Conservation (phyloP, 2,797 vertebrate genomes). For the Sphenopsis melanotis region DNA sequence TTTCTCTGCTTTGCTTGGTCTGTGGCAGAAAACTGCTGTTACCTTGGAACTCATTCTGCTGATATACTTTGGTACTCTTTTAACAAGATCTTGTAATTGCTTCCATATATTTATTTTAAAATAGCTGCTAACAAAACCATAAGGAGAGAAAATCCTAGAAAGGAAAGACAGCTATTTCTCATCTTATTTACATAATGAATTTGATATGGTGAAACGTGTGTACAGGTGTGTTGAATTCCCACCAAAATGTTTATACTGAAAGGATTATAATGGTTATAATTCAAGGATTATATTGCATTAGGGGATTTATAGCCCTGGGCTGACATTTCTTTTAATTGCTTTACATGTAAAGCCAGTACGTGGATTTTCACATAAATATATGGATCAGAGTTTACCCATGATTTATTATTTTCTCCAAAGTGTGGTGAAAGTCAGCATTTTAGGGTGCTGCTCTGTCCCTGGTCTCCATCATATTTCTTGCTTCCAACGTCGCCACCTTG, state of each 20-base stretch:
- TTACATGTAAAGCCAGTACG: not conserved
- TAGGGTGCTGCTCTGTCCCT: not conserved
- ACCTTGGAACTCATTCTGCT: not conserved
- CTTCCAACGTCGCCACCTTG: conserved; percentile 38
- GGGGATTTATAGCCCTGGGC: not conserved
- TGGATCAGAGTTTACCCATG: not conserved
- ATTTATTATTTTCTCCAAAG: not conserved
- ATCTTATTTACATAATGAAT: not conserved
- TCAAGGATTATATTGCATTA: not conserved
- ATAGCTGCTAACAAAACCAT: not conserved
- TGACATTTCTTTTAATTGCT: not conserved
- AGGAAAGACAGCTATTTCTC: not conserved
- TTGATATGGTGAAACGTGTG: not conserved
- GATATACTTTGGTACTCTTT: not conserved
- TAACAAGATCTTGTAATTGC: not conserved
- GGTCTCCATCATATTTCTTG: not conserved
- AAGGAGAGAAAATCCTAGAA: not conserved
- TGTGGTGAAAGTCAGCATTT: not conserved
- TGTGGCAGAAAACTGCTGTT: not conserved
- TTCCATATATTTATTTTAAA: not conserved
- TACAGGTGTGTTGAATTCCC: not conserved
- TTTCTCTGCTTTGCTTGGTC: not conserved
- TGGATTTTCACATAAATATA: not conserved
- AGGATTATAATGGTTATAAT: not conserved
- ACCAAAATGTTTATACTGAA: not conserved